Evolutionary conservation across 2,888 invertebrate species (phyloP).

Genomic region (Eledone cirrhosa): DNA sequence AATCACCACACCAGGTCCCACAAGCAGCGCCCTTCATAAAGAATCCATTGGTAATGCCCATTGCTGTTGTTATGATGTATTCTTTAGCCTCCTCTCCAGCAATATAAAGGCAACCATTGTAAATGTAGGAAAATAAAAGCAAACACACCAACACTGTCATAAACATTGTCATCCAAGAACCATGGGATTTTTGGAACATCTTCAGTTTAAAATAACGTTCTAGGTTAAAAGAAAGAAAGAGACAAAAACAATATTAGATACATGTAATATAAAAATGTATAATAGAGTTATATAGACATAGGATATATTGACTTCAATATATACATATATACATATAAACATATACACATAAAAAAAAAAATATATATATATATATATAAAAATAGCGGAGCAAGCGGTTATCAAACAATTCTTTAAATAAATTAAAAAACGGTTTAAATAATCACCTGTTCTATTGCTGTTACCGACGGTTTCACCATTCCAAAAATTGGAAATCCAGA

Average conservation of each 20-base stretch:
- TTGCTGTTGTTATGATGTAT: slow-evolving; percentile 67
- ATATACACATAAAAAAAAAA: no score
- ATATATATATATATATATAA: no score
- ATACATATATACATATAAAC: no score
- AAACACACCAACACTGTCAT: slow-evolving; percentile 67
- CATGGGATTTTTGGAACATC: slow-evolving; percentile 70
- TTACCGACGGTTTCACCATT: no score
- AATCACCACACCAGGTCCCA: slow-evolving; percentile 71
- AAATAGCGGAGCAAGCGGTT: no score
- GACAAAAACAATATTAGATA: neutral
- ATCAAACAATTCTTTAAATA: no score
- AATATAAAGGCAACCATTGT: slow-evolving; percentile 67
- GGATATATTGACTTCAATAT: no score
- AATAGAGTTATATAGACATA: no score
- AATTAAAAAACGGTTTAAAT: no score
- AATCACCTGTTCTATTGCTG: no score
- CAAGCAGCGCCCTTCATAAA: slow-evolving; percentile 70
- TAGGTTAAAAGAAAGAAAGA: slow-evolving; percentile 41
- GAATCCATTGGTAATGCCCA: slow-evolving; percentile 68
- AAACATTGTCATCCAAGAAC: slow-evolving; percentile 71
- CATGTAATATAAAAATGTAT: neutral
- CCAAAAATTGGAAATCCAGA: no score
- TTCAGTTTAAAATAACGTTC: slow-evolving; percentile 67
- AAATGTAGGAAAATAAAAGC: slow-evolving; percentile 69
- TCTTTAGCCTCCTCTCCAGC: slow-evolving; percentile 61